Percentiles rank a stretch among this genome's conserved stretches.
Evolutionary conservation across 37 sponge, comb jelly and placozoan species (phyloP).

Genomic region (Spongia lamella): DNA sequence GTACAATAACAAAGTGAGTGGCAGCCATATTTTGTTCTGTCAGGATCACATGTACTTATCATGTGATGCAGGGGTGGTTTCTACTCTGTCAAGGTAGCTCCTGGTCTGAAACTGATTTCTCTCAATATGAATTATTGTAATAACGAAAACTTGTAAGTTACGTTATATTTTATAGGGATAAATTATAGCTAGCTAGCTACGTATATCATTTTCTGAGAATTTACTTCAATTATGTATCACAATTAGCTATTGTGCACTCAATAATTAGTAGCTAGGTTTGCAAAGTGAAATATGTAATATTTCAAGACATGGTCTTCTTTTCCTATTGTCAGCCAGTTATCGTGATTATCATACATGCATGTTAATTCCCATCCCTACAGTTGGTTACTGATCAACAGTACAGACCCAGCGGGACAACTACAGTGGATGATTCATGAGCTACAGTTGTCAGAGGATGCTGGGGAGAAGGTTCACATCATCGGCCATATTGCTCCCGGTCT

Average conservation of each 20-base stretch:
- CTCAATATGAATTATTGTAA: slow-evolving; percentile 89
- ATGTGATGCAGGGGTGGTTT: slow-evolving; percentile 66
- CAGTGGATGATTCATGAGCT: slow-evolving; percentile 86
- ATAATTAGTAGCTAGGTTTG: too few relatives aligned
- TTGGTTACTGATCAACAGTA: slow-evolving; percentile 89
- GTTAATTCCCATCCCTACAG: slow-evolving; percentile 19
- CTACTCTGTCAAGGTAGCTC: slow-evolving; percentile 63
- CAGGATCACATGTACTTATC: neutral
- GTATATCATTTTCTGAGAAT: too few relatives aligned
- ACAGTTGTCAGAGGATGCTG: slow-evolving; percentile 73
- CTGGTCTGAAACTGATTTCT: slow-evolving; percentile 76
- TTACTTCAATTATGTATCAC: too few relatives aligned
- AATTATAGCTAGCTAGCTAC: too few relatives aligned
- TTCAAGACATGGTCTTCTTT: too few relatives aligned
- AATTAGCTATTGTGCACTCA: too few relatives aligned
- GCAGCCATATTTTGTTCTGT: too few relatives aligned
- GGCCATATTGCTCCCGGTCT: slow-evolving; percentile 87
- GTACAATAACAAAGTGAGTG: slow-evolving; percentile 48
- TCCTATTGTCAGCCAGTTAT: too few relatives aligned
- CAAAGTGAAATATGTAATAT: too few relatives aligned
- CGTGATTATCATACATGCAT: too few relatives aligned
- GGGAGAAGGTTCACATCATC: slow-evolving; percentile 91
- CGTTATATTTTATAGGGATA: neutral
- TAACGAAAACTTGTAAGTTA: slow-evolving; percentile 65
- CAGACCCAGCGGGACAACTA: slow-evolving; percentile 91